Base-by-base conservation (phyloP, 2,888 invertebrate genomes). In the Heteropelma amictum region DNA sequence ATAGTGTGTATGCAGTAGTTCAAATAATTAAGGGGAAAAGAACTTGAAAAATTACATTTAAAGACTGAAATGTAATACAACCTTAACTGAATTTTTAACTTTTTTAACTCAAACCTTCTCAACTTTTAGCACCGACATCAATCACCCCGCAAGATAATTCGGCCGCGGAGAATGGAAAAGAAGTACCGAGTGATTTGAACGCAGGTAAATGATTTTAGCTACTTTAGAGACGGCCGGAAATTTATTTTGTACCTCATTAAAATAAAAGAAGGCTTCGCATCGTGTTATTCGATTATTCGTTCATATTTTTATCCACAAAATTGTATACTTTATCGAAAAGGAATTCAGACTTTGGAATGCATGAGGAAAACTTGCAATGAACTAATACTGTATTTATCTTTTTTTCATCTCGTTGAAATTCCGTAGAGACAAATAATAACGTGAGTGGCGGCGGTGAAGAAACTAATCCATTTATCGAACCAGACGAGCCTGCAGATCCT, bases 121-220 rank as follows among this genome's bases (percentile, higher is more conserved):
- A 3, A 28, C 7, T 68, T 75, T 67, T 58, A 75, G 75, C 67
- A 23, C 35, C 67, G 6, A 56, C 75, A 1, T 14, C 75, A 3
- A 71, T 63, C 5, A 10, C 71, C 17, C 33, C 40, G 7, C 49
- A 42, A 7, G 42, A 56, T 14, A 58, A 56, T 23, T 67, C 51
- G 30, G 67, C 51, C 21, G 67, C 17, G 0, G 61, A 17, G 4
- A 56, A 28, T 33, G 67, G 14, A 30, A 67, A 30, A 38, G 72
- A 67, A 10, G 30, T 26, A 23, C 12, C 21, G 3, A 67, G 56
- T 4, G 75, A 75, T 2, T 51, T 23, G 7, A 75, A 67, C 17
- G 56, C 51, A 45, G 75, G 71, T 75, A 63, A 75, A 51, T 65
- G 49, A 23, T 47, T 30, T 10, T 28, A n/a, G n/a, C n/a, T n/a